Conservation (phyloP, 2,888 invertebrate species). For the Anagyrus pseudococci region DNA sequence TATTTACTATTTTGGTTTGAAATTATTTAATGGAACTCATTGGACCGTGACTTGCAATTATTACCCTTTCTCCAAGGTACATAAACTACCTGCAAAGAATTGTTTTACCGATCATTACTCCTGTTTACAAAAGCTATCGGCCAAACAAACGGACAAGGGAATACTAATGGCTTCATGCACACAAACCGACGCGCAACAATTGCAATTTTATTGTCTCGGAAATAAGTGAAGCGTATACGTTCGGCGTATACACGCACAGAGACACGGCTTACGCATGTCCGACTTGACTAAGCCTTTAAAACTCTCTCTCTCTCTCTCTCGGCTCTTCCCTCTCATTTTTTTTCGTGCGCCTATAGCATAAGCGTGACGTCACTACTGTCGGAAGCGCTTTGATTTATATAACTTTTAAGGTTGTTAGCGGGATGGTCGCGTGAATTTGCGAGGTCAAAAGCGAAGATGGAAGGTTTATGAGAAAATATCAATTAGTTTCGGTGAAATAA, state of each 20-base stretch:
- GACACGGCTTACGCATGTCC: neutral
- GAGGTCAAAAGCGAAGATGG: no score
- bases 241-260: slow-evolving; percentile 28
- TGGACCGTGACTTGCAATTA: no score
- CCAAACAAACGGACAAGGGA: slow-evolving; percentile 15
- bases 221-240: slow-evolving; percentile 22
- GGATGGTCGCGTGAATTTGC: neutral
- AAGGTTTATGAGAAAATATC: no score
- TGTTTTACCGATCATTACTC: slow-evolving; percentile 8
- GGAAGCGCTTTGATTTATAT: slow-evolving; percentile 56
- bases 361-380: slow-evolving; percentile 55
- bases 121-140: neutral
- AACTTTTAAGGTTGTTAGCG: slow-evolving; percentile 30
- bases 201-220: slow-evolving; percentile 23
- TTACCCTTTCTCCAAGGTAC: no score
- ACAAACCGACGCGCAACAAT: neutral
- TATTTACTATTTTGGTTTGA: no score
- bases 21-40: no score
- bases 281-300: slow-evolving; percentile 1
- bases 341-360: slow-evolving; percentile 33
- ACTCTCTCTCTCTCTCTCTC: neutral
- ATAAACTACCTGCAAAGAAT: slow-evolving; percentile 4
- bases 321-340: neutral
- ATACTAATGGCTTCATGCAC: slow-evolving; percentile 2
- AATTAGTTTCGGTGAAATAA: no score